phyloP scores from a whole-genome alignment of 2,113 vertebrate species.

The Xiphophorus hellerii region DNA sequence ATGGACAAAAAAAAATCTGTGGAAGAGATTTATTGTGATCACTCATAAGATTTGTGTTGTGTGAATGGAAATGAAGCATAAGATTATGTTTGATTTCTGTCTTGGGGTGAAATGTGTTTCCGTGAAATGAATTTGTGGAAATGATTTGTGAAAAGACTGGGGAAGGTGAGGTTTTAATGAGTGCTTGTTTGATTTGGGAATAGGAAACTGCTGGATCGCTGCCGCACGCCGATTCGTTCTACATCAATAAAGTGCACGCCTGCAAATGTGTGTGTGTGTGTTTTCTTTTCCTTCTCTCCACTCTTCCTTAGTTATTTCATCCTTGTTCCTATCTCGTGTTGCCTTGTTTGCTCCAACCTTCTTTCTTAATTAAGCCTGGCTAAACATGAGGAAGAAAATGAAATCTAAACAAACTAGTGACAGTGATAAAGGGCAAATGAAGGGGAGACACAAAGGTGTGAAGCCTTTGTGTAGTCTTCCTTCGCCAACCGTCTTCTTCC shows the following conservation, averaged over 20 bases:
- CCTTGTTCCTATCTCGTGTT: not conserved
- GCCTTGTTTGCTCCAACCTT: conserved; percentile 33
- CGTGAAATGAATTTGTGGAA: conserved; percentile 72
- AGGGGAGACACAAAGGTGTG: conserved; percentile 42
- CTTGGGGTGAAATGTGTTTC: conserved; percentile 66
- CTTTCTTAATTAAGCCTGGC: conserved; percentile 32
- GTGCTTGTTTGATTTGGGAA: conserved; percentile 81
- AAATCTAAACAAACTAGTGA: conserved; percentile 25
- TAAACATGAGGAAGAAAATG: conserved; percentile 21
- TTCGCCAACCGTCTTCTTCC: conserved; percentile 34
- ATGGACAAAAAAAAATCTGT: conserved; percentile 39
- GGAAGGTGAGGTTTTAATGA: conserved; percentile 69
- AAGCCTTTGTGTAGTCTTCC: conserved; percentile 25
- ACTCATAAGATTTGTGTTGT: conserved; percentile 76
- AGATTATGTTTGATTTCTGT: conserved; percentile 69
- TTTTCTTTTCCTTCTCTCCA: not conserved
- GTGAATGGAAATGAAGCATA: conserved; percentile 80
- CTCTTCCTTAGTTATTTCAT: conserved; percentile 5
- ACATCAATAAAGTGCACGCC: conserved; percentile 44
- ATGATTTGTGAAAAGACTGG: conserved; percentile 62
- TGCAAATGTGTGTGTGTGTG: conserved; percentile 6
- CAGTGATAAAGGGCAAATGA: conserved; percentile 48
- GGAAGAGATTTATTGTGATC: conserved; percentile 52
- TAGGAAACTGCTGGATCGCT: conserved; percentile 68
- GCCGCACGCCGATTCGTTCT: conserved; percentile 52